Base-by-base conservation (phyloP, 2,888 invertebrate genomes). In the Punctoribates punctum region DNA sequence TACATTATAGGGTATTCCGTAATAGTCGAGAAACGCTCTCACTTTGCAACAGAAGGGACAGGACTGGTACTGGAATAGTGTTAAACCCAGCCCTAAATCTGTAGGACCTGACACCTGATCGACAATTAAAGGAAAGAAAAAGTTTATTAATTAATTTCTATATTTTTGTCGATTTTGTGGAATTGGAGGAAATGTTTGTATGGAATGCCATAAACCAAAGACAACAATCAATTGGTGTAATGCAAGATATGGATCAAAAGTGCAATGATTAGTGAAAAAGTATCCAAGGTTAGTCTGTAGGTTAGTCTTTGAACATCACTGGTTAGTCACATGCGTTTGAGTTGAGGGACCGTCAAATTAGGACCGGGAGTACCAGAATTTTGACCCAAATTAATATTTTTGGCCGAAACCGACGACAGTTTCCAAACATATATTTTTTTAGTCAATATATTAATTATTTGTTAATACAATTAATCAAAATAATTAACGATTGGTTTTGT, bases 1-100 rank as follows among this genome's bases (percentile, higher is more conserved):
- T 9, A 99, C 88, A 81, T 98, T 91, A 83, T 99, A 99, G 0
- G 93, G 92, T 76, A 98, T 88, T 0, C 97, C 96, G 83, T 91
- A 89, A 81, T 91, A 94, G 84, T 99, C 97, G 15, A 99, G 86
- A 83, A 91, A 93, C 0, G 94, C 91, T 77, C 96, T 87, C 9
- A 86, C 83, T 87, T 97, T 98, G 83, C 96, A 96, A 85, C 97
- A 97, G 84, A 97, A 98, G 0, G 98, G 98, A 82, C 98, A 99
- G 0, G 96, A 96, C 82, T 96, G 92, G 83, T 96, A 99, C 86
- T 99, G 99, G 83, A 93, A 99, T 23, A 99, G 86, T 0, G 93
- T 90, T 67, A 99, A 85, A 80, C 94, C 90, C 77, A 95, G 2
- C 1, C 70, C 70, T 8, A 70, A 20, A 29, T 70, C 70, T 2